Conservation (phyloP, 2,113 vertebrate species). For the Hepsetus odoe region DNA sequence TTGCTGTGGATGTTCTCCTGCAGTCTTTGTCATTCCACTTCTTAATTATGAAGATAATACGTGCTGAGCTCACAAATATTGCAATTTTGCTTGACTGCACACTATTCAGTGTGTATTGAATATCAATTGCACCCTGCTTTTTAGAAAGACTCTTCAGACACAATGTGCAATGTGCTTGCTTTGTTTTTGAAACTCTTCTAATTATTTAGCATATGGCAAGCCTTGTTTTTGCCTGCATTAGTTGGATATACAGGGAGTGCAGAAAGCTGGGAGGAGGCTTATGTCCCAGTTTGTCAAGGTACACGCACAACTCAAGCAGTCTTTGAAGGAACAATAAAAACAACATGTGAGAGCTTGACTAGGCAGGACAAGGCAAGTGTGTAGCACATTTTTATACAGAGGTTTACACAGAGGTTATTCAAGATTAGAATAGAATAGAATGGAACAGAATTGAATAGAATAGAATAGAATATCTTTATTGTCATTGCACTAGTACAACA, state of each 20-base stretch:
- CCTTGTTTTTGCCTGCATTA: slow-evolving; percentile 25
- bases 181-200: slow-evolving; percentile 24
- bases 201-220: slow-evolving; percentile 38
- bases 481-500: no score
- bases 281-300: slow-evolving; percentile 41
- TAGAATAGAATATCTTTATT: no score
- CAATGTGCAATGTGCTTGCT: background rate
- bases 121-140: slow-evolving; percentile 2
- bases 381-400: no score
- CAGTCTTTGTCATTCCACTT: background rate
- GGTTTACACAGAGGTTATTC: no score
- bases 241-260: slow-evolving; percentile 31
- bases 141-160: slow-evolving; percentile 8
- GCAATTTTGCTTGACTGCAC: slow-evolving; percentile 21
- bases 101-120: background rate
- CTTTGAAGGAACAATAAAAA: slow-evolving; percentile 36
- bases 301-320: slow-evolving; percentile 21
- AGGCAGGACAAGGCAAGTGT: no score
- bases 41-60: slow-evolving; percentile 23
- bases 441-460: no score
- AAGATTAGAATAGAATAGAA: no score
- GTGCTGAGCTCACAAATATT: slow-evolving; percentile 7
- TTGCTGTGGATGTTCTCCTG: background rate
- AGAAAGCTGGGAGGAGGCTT: slow-evolving; percentile 31
- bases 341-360: slow-evolving; percentile 54